Evolutionary conservation across 2,888 invertebrate species (phyloP).

Genomic region (Scaptodrosophila latifasciaeformis): DNA sequence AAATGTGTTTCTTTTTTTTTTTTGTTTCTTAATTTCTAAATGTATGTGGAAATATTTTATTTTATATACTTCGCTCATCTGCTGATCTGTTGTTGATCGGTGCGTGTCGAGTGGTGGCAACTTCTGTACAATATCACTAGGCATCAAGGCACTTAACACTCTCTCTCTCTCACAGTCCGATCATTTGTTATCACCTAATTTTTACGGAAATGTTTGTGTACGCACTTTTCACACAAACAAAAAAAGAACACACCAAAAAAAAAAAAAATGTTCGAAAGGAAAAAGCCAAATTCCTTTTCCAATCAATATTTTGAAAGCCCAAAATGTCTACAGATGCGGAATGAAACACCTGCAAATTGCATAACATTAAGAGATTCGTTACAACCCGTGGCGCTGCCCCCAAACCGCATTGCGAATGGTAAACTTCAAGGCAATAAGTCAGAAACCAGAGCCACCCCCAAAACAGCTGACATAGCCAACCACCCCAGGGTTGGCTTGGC

Average conservation of each 20-base stretch:
- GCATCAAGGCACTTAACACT: constrained; percentile 35
- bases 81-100: constrained; percentile 15
- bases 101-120: constrained; percentile 16
- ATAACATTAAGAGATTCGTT: constrained; percentile 43
- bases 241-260: neutral
- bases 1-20: no score
- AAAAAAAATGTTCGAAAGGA: neutral
- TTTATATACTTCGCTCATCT: constrained; percentile 55
- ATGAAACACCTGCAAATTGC: constrained; percentile 64
- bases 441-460: constrained; percentile 35
- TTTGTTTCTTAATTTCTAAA: constrained; percentile 43
- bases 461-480: constrained; percentile 48
- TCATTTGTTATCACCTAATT: constrained; percentile 52
- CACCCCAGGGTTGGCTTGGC: constrained; percentile 2
- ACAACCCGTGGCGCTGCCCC: constrained; percentile 6
- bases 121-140: constrained; percentile 50
- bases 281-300: neutral
- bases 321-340: constrained; percentile 49
- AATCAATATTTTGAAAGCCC: neutral
- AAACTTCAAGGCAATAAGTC: constrained; percentile 52
- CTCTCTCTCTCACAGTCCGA: constrained; percentile 5
- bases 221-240: constrained; percentile 55
- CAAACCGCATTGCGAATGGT: constrained; percentile 45
- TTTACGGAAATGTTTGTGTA: constrained; percentile 56
- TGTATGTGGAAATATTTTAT: constrained; percentile 60